Base-by-base conservation (phyloP, 2,888 invertebrate genomes). In the Calameuta pallipes region DNA sequence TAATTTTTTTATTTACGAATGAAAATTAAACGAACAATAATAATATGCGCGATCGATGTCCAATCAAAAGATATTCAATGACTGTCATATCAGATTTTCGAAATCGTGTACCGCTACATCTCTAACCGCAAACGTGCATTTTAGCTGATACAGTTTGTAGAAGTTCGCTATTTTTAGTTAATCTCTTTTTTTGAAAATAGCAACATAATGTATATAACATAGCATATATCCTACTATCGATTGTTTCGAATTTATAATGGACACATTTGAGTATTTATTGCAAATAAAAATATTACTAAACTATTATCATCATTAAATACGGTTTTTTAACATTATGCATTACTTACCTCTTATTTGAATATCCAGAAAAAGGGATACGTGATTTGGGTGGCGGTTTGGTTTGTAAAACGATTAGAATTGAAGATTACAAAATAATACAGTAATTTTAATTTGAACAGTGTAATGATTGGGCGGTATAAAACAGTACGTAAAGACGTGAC, bases 361-460 rank as follows among this genome's bases (percentile, higher is more conserved):
- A 56, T 56, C 23, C 56, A 56, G 9, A 9, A 23, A 23, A 23
- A 56, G 23, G 23, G 56, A 41, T 56, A 56, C 2, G 6, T 56
- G 56, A 15, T 56, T 6, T 0, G 56, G 56, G 56, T 23, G 23
- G 23, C 6, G 4, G 56, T 23, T 56, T 56, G 23, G 56, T 56
- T 56, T 23, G 9, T 56, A 56, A 15, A 56, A 56, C 56, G 23
- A 9, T 56, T 56, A 56, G 9, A 56, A 56, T 71, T 15, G 33
- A 30, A 31, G 71, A 71, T 80, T 81, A 80, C 77, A 80, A 81
- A 79, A 82, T 80, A 82, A 80, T 78, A 75, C 78, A 76, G 80
- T 82, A 76, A 70, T 79, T 80, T 80, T 82, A 76, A 80, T 80
- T 82, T 78, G 80, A 80, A 80, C 78, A 78, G 77, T 23, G 73